These are phyloP conservation scores for Odontothrips loti DNA, from an alignment of 2,888 invertebrate species.

Conservation along the genomic window DNA sequence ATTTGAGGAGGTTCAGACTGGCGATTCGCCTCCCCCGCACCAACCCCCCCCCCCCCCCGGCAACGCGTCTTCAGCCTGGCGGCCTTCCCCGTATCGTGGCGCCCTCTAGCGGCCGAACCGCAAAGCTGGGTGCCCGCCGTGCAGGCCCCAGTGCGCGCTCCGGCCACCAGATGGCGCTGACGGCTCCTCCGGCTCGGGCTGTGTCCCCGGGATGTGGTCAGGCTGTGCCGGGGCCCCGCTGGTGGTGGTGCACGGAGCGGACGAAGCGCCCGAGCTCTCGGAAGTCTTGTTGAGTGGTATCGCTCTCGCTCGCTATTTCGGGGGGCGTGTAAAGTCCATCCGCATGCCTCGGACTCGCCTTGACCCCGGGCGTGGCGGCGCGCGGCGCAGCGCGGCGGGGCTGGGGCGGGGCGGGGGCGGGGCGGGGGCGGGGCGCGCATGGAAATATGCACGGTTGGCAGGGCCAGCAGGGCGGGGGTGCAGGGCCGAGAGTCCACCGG, in stretches of 20 bases:
- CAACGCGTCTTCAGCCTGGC: not conserved
- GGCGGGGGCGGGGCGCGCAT: not conserved
- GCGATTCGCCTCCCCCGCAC: conserved; percentile 1
- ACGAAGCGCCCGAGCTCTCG: not conserved
- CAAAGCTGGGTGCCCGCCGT: not conserved
- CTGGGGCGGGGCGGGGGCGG: conserved; percentile 1
- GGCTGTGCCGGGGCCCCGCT: not conserved
- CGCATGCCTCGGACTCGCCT: conserved; percentile 9
- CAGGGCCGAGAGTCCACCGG: not conserved
- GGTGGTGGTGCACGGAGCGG: no score
- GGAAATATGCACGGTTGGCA: not conserved
- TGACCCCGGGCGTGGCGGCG: not conserved
- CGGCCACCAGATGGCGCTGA: conserved; percentile 1
- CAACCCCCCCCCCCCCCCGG: conserved; percentile 29
- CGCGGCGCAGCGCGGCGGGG: not conserved
- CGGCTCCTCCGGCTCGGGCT: not conserved
- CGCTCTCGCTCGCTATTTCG: conserved; percentile 24
- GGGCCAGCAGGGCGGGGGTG: not conserved
- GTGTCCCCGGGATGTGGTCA: no score
- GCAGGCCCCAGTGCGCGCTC: not conserved
- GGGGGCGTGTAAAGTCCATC: conserved; percentile 12
- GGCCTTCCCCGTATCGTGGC: not conserved
- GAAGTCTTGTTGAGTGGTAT: conserved; percentile 26
- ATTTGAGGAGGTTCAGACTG: no score
- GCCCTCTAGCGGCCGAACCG: not conserved